Evolutionary conservation across 2,888 invertebrate genomes (phyloP), one percentile per base, ranked within the genome.

Genomic region (Crematogaster levior): DNA sequence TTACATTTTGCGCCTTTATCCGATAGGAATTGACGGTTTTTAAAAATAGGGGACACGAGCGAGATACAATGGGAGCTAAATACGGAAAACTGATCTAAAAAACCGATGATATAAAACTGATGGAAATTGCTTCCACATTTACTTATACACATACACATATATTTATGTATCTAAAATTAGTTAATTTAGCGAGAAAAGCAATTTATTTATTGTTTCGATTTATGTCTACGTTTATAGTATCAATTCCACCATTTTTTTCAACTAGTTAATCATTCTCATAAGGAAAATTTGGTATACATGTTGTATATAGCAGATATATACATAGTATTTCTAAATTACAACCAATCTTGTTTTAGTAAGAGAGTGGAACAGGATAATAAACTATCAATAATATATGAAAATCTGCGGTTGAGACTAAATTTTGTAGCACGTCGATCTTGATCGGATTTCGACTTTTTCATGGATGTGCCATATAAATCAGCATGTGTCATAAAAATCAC

Each of bases 391-490:
- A 79, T 53, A 18, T 56, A 68, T 75, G 56, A 56, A 56, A 79
- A 56, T 79, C 30, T 21, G 9, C 24, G 43, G 30, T 15, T 77
- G 21, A 34, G 18, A 24, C 27, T 79, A 56, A 79, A 79, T 79
- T 75, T 68, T 68, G 56, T 56, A 68, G 53, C 18, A n/a, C 12
- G 34, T 79, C 77, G 24, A 56, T 56, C 58, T 68, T 56, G 56
- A n/a, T n/a, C 34, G 43, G 56, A 79, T 56, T 58, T 68, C 43
- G 46, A 68, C 56, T 58, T 56, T 77, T 79, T 79, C 43, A 46
- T 43, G 77, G n/a, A 58, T 43, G 18, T n/a, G 68, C 43, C 68
- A 30, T 43, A 77, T 77, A 77, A 77, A 77, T 75, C 66, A 75
- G 30, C 66, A 18, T 46, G 77, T 18, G 56, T 56, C 68, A 43